These are phyloP conservation scores for Axis porcinus DNA, from an alignment of 2,113 vertebrate species.

Conservation along the genomic window DNA sequence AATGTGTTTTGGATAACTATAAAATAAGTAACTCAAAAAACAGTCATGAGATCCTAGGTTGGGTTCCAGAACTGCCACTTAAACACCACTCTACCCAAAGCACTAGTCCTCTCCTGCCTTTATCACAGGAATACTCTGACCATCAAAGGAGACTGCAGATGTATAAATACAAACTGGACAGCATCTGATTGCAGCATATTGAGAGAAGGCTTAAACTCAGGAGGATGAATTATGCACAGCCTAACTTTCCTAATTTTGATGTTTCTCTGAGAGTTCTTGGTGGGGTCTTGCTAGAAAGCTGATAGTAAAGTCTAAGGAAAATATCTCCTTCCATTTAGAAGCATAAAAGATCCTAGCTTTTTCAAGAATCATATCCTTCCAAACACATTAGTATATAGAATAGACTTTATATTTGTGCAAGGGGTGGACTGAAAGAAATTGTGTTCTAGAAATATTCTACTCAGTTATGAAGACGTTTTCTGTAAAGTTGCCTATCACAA, in stretches of 20 bases:
- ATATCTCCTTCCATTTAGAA: background rate
- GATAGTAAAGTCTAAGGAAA: background rate
- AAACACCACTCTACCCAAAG: background rate
- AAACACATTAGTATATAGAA: background rate
- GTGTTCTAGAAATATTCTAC: slow-evolving; percentile 38
- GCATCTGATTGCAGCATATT: background rate
- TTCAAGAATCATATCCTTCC: slow-evolving; percentile 24
- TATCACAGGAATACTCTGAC: background rate
- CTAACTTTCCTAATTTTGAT: background rate
- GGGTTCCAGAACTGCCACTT: background rate
- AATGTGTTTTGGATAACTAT: background rate
- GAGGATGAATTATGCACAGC: background rate
- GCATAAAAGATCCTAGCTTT: background rate
- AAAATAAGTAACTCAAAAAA: slow-evolving; percentile 9
- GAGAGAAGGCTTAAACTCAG: background rate
- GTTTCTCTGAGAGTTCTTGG: slow-evolving; percentile 10
- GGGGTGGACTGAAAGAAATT: background rate
- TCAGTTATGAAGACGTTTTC: slow-evolving; percentile 40
- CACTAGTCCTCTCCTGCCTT: background rate
- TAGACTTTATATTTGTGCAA: background rate
- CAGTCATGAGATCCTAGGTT: background rate
- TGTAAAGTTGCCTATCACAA: slow-evolving; percentile 52
- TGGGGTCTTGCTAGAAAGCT: background rate
- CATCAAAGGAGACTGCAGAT: background rate
- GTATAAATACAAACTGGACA: background rate